These are phyloP conservation scores for Himantopus leucocephalus DNA, from an alignment of 2,113 vertebrate genomes.

Conservation along the genomic window DNA sequence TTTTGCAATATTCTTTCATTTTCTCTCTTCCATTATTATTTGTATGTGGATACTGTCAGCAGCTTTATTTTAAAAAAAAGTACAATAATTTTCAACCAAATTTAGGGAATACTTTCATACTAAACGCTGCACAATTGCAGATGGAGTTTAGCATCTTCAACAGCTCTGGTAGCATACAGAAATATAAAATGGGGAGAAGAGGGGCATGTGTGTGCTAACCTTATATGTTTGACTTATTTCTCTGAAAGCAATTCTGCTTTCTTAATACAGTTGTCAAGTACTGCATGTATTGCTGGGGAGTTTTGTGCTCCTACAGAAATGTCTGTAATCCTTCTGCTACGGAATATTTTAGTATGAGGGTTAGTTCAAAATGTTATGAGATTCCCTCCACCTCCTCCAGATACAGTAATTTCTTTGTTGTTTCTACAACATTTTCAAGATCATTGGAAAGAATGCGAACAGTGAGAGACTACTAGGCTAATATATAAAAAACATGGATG, in stretches of 20 bases:
- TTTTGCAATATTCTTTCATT: neutral
- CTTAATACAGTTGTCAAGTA: neutral
- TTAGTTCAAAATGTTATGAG: neutral
- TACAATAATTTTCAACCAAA: neutral
- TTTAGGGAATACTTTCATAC: neutral
- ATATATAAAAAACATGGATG: neutral
- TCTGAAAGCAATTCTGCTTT: neutral
- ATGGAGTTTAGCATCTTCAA: neutral
- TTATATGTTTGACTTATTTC: neutral
- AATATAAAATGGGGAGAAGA: neutral
- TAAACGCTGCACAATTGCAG: neutral
- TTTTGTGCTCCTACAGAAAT: neutral
- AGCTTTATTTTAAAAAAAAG: neutral
- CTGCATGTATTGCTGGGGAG: neutral
- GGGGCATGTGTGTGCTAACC: neutral
- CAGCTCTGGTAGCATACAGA: neutral
- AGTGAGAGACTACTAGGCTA: neutral
- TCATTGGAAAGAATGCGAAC: neutral
- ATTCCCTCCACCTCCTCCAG: neutral
- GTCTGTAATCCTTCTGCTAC: neutral
- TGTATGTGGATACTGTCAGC: neutral
- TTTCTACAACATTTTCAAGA: constrained; percentile 5
- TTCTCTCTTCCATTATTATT: neutral
- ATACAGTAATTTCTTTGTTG: neutral
- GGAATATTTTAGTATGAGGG: neutral